A percentile compares a stretch with the other conserved stretches of the same genome.
Conservation (phyloP, 2,888 invertebrate species). For the Carpatolechia fugitivella region DNA sequence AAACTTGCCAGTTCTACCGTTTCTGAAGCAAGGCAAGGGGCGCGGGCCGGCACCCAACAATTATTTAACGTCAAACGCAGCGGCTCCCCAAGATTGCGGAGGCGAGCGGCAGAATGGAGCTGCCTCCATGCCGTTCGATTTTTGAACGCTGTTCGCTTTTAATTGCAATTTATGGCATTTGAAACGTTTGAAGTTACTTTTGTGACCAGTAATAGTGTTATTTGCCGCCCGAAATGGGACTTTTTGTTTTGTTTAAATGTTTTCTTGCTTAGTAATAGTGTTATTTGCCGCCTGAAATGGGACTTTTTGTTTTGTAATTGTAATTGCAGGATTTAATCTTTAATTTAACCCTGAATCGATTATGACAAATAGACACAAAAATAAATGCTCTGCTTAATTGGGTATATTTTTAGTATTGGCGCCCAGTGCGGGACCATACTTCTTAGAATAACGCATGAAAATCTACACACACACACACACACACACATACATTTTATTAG, state of each 20-base stretch:
- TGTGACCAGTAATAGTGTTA: conserved; percentile 4
- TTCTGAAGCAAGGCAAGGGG: not conserved
- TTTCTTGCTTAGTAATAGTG: not conserved
- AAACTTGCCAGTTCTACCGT: not conserved
- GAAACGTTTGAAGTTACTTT: not conserved
- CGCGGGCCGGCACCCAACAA: conserved; percentile 45
- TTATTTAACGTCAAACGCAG: conserved; percentile 68
- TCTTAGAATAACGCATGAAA: too few relatives aligned
- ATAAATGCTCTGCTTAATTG: too few relatives aligned
- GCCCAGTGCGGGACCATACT: too few relatives aligned
- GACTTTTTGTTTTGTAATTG: not conserved
- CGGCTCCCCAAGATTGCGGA: conserved; percentile 50
- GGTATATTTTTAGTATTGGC: too few relatives aligned
- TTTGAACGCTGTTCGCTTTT: conserved; percentile 11
- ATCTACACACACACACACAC: too few relatives aligned
- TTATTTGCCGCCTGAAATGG: conserved; percentile 4
- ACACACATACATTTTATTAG: too few relatives aligned
- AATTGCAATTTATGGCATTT: conserved; percentile 7
- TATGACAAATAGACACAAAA: too few relatives aligned
- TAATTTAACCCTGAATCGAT: too few relatives aligned
- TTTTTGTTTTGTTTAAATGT: not conserved
- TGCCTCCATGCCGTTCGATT: conserved; percentile 30
- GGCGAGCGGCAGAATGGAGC: conserved; percentile 32
- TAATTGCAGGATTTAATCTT: too few relatives aligned
- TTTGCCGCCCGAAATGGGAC: not conserved